These are phyloP conservation scores for Onychomys torridus DNA, from an alignment of 2,797 vertebrate species.

Conservation along the genomic window DNA sequence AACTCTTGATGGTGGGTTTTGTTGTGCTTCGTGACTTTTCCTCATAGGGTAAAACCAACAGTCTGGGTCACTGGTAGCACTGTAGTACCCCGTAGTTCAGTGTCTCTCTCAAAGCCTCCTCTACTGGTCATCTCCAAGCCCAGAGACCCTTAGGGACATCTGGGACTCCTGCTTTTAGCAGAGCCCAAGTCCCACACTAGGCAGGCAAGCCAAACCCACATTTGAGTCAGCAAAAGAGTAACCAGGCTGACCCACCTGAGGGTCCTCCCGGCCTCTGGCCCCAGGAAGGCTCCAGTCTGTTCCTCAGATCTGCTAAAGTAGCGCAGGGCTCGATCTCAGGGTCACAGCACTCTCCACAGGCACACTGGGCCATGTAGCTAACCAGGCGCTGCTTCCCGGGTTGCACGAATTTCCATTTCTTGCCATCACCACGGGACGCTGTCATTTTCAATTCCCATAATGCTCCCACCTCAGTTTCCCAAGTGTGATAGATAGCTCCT, in stretches of 20 bases:
- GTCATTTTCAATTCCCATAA: background rate
- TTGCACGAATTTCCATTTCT: background rate
- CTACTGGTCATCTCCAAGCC: background rate
- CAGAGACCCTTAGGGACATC: background rate
- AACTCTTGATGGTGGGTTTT: too few relatives aligned
- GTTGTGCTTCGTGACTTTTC: too few relatives aligned
- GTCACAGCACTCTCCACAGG: background rate
- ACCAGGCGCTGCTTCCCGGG: background rate
- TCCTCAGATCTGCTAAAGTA: background rate
- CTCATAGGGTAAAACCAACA: too few relatives aligned
- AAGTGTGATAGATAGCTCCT: too few relatives aligned
- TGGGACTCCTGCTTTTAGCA: background rate
- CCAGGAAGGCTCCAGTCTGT: background rate
- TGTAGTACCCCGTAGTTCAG: background rate
- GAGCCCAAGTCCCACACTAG: background rate
- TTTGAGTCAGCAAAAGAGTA: background rate
- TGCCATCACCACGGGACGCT: background rate
- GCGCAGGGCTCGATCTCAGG: background rate
- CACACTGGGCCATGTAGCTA: background rate
- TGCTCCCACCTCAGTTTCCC: slow-evolving; percentile 55
- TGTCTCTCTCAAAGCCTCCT: background rate
- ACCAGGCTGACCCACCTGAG: background rate
- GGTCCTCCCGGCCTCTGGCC: background rate
- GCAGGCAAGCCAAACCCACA: background rate
- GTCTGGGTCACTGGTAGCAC: background rate